Evolutionary conservation across 2,797 vertebrate species (phyloP).

Genomic region (Sylvilagus floridanus): DNA sequence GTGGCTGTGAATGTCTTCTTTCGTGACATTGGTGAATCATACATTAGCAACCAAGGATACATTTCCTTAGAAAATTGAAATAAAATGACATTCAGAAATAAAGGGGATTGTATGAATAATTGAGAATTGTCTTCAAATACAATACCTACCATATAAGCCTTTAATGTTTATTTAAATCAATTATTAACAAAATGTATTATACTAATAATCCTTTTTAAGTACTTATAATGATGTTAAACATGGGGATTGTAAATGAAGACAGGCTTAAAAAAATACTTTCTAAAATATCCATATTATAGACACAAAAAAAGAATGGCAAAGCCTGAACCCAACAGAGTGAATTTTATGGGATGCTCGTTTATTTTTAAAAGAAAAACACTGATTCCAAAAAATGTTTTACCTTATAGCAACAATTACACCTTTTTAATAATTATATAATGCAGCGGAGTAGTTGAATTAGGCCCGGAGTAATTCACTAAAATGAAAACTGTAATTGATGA

Average conservation of each 20-base stretch:
- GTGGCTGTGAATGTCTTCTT: neutral
- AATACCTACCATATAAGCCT: neutral
- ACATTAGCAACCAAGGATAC: neutral
- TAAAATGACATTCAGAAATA: neutral
- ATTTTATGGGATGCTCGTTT: neutral
- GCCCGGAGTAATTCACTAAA: constrained; percentile 80
- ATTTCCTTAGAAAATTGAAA: neutral
- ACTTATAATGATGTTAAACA: constrained; percentile 7
- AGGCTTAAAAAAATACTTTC: neutral
- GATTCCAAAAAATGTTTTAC: neutral
- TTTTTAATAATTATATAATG: constrained; percentile 68
- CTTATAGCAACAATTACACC: constrained; percentile 6
- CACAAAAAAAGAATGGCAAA: neutral
- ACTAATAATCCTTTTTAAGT: neutral
- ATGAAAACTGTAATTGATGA: constrained; percentile 78
- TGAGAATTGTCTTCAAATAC: neutral
- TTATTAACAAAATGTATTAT: constrained; percentile 13
- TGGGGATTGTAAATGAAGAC: neutral
- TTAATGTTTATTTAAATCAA: constrained; percentile 34
- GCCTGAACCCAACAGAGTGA: neutral
- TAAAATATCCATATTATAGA: constrained; percentile 11
- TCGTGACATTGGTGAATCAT: neutral
- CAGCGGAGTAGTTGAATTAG: constrained; percentile 50
- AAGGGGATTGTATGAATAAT: neutral
- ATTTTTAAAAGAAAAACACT: neutral